Evolutionary conservation across 2,888 invertebrate species (phyloP), one percentile per base, ranked within the genome.

Genomic region (Phragmatobia fuliginosa): DNA sequence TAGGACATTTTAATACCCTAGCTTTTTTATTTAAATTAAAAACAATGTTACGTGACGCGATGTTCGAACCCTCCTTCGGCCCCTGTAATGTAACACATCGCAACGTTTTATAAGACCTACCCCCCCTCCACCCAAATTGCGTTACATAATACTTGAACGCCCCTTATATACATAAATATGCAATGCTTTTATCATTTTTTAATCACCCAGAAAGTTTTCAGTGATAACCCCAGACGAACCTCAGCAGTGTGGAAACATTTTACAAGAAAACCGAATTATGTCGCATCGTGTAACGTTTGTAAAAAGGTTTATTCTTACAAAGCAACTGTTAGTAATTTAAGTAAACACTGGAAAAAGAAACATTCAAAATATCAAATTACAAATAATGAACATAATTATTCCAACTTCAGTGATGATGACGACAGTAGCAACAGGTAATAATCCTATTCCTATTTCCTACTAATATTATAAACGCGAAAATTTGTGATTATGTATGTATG

Each of bases 201-300:
- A 25, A 49, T 10, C n/a, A 11, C 49, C 16, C 0, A 41, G 18
- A 41, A 18, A 18, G 18, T 45, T 45, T 45, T 59, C 38, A 66
- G 59, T 11, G 11, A 28, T 21, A 58, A 28, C 0, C 4, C 8
- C 16, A 16, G 33, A 7, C 36, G 16, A 0, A 18, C 2, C 11
- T 67, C 67, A 0, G 5, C 8, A 0, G 0, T 76, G 0, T 86
- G 85, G 80, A 18, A 59, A 0, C 28, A 70, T 5, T 86, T 81
- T 6, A 69, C 59, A 0, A 74, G 72, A 25, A 73, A 76, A 8
- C 64, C 25, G 0, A 16, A 36, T 0, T 58, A 11, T 0, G 8
- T 60, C 0, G 85, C 85, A 0, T 73, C 69, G 0, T 85, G 85
- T 28, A 80, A 76, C 0, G 0, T 41, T 0, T 85, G 85, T 41